Evolutionary conservation across 2,888 invertebrate species (phyloP).

Genomic region (Gandaritis pyraliata): DNA sequence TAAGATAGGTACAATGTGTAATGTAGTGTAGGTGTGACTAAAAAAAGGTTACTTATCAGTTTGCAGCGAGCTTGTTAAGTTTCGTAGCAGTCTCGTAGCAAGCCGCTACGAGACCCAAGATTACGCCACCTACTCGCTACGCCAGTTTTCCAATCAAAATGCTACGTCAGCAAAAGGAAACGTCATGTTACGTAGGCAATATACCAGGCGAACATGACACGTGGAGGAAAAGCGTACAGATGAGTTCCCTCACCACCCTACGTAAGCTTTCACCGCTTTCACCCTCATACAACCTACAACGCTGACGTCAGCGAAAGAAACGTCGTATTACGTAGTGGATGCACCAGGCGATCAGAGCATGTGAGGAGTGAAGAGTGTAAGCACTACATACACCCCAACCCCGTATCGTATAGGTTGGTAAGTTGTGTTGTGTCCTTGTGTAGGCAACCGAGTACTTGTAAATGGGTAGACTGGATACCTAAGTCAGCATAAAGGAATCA

Average conservation of each 20-base stretch:
- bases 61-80: background rate
- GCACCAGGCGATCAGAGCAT: conserved; percentile 19
- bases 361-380: conserved; percentile 1
- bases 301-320: conserved; percentile 19
- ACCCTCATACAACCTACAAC: background rate
- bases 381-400: conserved; percentile 9
- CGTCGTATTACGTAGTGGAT: conserved; percentile 13
- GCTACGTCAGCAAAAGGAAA: conserved; percentile 22
- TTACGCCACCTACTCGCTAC: conserved; percentile 5
- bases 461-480: background rate
- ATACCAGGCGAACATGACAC: conserved; percentile 14
- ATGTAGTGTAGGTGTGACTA: too few species aligned
- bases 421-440: too few species aligned
- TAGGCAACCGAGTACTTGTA: background rate
- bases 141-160: background rate
- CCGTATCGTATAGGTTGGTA: background rate
- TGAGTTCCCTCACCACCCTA: background rate
- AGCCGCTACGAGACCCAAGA: background rate
- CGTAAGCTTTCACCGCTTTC: background rate
- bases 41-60: too few species aligned
- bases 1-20: too few species aligned
- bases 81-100: conserved; percentile 7
- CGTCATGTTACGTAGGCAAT: conserved; percentile 17
- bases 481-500: background rate
- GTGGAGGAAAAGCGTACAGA: background rate